These are phyloP conservation scores for Thunnus maccoyii DNA, from an alignment of 2,113 vertebrate species.

Conservation along the genomic window DNA sequence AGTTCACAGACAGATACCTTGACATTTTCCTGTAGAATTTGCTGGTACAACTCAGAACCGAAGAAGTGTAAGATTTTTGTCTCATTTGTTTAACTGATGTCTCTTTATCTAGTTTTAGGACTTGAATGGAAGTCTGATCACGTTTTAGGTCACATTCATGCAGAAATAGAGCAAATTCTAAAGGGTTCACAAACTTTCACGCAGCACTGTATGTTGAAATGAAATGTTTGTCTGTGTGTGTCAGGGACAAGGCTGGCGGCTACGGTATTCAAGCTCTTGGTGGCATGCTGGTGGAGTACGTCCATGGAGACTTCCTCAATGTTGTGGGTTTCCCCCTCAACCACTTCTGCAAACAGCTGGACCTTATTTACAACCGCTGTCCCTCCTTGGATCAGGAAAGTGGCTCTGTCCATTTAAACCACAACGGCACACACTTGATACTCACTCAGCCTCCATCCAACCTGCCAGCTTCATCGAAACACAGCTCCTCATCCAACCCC, in stretches of 20 bases:
- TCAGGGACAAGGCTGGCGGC: conserved; percentile 97
- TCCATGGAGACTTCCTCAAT: conserved; percentile 94
- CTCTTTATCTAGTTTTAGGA: no score
- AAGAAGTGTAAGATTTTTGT: no score
- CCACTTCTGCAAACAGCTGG: conserved; percentile 93
- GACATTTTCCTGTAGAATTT: no score
- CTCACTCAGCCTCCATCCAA: neutral
- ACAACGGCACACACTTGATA: conserved; percentile 4
- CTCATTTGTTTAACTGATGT: no score
- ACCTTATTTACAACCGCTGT: conserved; percentile 79
- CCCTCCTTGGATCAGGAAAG: conserved; percentile 23
- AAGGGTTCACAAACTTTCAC: no score
- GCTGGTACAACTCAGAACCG: no score
- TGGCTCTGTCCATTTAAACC: neutral
- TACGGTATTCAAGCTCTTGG: conserved; percentile 98
- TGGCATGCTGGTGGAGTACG: conserved; percentile 94
- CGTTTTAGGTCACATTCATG: no score
- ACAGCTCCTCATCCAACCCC: conserved; percentile 4
- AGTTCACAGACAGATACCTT: no score
- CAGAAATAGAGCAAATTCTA: no score
- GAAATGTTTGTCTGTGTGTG: conserved; percentile 8
- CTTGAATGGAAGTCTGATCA: no score
- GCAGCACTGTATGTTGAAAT: neutral
- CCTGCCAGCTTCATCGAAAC: neutral
- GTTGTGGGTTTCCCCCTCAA: conserved; percentile 97